Evolutionary conservation across 2,888 invertebrate genomes (phyloP), one percentile per base, ranked within the genome.

Genomic region (Ptychoptera contaminata): DNA sequence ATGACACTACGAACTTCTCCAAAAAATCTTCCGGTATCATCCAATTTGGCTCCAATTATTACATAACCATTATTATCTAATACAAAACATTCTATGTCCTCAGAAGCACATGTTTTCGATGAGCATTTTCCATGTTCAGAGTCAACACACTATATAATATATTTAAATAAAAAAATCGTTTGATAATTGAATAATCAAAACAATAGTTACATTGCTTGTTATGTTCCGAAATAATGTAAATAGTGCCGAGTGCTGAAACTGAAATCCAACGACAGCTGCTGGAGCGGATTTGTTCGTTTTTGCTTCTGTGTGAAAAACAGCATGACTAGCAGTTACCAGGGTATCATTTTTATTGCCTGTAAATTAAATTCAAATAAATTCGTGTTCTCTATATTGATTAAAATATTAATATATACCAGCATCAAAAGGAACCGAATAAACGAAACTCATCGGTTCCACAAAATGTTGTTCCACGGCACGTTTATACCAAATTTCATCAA

Each of bases 41-140:
- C 70, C 1, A 70, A 63, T 45, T 79, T 74, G 55, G 87, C 78
- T 12, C 85, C 82, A n/a, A 82, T 76, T 2, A 87, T 66, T 14
- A 92, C 74, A 68, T 83, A 93, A 3, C 88, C 93, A 57, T 91
- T 87, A 61, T 86, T 87, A 61, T 93, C 93, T 35, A 93, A 67
- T 36, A 93, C 71, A 58, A 78, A 92, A 56, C 92, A 92, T 48
- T 82, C 80, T 59, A 83, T 71, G 46, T 73, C 74, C 38, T 75
- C 74, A 2, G 78, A 74, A 34, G 69, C 71, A 55, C 80, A 80
- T 0, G 76, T 71, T 48, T 67, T 67, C n/a, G 62, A 37, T 35
- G 11, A 32, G 9, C 11, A n/a, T n/a, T 9, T 9, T 32, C 11
- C 40, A 31, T n/a, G 32, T 35, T 39, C 29, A 12, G 16, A 23